Conservation (phyloP, 2,113 vertebrate genomes). For the Burhinus oedicnemus region DNA sequence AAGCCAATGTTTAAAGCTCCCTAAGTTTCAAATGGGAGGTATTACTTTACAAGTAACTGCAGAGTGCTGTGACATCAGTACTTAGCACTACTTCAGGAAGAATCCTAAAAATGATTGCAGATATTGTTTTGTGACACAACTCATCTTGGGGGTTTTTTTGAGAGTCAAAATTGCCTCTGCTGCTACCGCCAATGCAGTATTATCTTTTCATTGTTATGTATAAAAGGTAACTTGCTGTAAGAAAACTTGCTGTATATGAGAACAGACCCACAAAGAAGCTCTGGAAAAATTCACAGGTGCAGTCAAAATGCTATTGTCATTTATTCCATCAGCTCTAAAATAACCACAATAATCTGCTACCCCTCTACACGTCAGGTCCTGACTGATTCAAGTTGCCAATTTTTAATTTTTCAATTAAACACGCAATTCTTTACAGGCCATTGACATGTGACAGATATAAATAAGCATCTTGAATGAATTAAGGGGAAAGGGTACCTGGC, state of each 20-base stretch:
- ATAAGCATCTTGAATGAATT: neutral
- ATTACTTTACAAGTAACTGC: neutral
- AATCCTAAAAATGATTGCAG: neutral
- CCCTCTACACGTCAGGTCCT: neutral
- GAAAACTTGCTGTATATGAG: neutral
- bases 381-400: neutral
- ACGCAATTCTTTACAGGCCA: neutral
- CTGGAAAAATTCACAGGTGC: neutral
- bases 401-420: neutral
- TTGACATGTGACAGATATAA: neutral
- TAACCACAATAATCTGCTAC: neutral
- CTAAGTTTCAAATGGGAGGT: neutral
- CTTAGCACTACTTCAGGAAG: neutral
- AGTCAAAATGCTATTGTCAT: neutral
- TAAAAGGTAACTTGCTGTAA: neutral
- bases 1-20: neutral
- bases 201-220: neutral
- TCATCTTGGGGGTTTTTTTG: neutral
- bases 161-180: neutral
- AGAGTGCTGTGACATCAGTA: neutral
- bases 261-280: neutral
- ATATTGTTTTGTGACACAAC: neutral
- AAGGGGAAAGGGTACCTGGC: neutral
- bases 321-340: neutral
- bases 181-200: neutral